These are phyloP conservation scores for Sapajus apella DNA, from an alignment of 2,113 vertebrate species.

Conservation along the genomic window DNA sequence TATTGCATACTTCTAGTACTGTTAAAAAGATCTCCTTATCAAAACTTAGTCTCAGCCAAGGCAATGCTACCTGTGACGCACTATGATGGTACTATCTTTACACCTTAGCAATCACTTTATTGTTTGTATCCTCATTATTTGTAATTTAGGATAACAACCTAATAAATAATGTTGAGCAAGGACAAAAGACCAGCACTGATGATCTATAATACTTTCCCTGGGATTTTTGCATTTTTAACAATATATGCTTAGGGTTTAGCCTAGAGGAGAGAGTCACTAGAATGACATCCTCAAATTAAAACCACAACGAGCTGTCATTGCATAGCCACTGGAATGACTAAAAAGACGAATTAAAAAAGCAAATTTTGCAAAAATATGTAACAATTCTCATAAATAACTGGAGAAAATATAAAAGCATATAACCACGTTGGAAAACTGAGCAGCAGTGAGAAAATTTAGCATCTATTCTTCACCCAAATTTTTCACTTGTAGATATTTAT, in stretches of 20 bases:
- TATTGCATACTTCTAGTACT: background rate
- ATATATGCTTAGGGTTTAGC: background rate
- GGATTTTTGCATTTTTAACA: background rate
- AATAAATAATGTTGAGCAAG: background rate
- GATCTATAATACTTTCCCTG: background rate
- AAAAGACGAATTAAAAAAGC: background rate
- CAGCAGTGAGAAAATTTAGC: background rate
- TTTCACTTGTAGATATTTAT: background rate
- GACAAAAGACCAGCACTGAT: background rate
- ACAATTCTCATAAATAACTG: background rate
- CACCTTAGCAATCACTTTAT: background rate
- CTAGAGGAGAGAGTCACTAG: background rate
- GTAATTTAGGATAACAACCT: background rate
- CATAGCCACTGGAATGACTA: background rate
- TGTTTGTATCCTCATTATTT: background rate
- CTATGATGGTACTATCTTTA: background rate
- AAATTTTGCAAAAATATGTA: background rate
- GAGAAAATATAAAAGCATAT: background rate
- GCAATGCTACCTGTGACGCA: background rate
- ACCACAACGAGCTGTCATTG: background rate
- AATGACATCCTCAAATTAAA: background rate
- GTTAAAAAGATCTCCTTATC: background rate
- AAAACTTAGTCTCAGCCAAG: background rate
- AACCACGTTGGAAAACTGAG: background rate
- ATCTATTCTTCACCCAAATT: background rate